Percentiles rank a stretch among this genome's conserved stretches.
Evolutionary conservation across 2,888 invertebrate species (phyloP).

Genomic region (Pammene aurita): DNA sequence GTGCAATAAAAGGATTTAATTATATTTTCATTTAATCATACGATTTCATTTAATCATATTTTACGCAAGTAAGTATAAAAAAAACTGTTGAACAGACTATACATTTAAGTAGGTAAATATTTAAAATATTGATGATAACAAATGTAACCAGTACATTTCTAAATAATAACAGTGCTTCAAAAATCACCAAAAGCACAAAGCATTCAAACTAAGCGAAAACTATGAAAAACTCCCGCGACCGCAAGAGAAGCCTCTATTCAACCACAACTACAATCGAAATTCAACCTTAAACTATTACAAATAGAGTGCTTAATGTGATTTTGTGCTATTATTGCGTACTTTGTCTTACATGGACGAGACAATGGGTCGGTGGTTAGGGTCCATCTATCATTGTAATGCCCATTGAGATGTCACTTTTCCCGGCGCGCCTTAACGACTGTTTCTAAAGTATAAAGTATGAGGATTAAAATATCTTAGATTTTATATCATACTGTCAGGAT

Average conservation of each 20-base stretch:
- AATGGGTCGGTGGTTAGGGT: constrained; percentile 45
- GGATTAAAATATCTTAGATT: constrained; percentile 13
- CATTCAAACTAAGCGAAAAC: constrained; percentile 11
- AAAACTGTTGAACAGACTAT: too few species aligned
- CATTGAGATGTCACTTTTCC: constrained; percentile 50
- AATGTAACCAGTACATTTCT: too few species aligned
- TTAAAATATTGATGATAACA: too few species aligned
- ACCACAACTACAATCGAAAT: not conserved
- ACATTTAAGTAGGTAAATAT: too few species aligned
- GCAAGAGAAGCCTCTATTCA: constrained; percentile 24
- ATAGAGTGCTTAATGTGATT: constrained; percentile 8
- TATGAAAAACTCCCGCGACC: constrained; percentile 23
- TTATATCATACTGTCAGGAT: constrained; percentile 14
- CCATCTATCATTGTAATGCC: constrained; percentile 52
- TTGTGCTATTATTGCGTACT: constrained; percentile 25
- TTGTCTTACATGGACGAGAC: constrained; percentile 44
- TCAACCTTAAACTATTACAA: not conserved
- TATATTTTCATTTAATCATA: too few species aligned
- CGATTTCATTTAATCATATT: too few species aligned
- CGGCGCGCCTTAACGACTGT: constrained; percentile 29
- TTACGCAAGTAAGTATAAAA: too few species aligned
- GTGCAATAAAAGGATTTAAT: too few species aligned
- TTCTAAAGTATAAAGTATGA: constrained; percentile 25
- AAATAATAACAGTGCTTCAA: not conserved
- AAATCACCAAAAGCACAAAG: not conserved